phyloP scores from a whole-genome alignment of 30 jellyfish, hydroid and myxozoan genomes.

The Aurelia coerulea region DNA sequence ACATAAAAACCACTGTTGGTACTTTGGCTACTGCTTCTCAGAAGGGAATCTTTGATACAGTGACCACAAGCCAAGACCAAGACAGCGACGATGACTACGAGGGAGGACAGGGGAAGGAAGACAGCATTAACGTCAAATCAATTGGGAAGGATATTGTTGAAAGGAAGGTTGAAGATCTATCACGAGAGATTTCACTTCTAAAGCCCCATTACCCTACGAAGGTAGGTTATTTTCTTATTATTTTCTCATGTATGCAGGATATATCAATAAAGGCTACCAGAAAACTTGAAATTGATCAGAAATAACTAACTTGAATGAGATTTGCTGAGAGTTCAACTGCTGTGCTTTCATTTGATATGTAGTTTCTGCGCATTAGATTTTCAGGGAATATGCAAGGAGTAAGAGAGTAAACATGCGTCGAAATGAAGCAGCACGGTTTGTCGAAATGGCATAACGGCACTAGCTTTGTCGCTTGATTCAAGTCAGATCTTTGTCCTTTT shows the following conservation, averaged over 20 bases:
- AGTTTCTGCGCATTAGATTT: no score
- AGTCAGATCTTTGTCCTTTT: no score
- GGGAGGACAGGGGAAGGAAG: slow-evolving; percentile 9
- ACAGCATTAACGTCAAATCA: not conserved
- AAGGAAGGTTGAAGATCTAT: not conserved
- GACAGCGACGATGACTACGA: slow-evolving; percentile 8
- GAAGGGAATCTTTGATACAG: slow-evolving; percentile 8
- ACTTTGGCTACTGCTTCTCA: slow-evolving; percentile 25
- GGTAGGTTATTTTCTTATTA: not conserved
- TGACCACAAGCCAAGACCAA: not conserved
- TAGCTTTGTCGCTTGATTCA: no score
- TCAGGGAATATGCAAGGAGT: no score
- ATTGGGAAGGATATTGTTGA: not conserved
- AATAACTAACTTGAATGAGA: no score
- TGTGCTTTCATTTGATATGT: no score
- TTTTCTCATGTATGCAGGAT: not conserved
- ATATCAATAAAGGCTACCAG: no score
- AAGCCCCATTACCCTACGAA: slow-evolving; percentile 1
- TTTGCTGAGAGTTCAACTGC: no score
- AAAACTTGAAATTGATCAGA: no score
- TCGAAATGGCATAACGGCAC: no score
- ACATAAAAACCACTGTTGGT: slow-evolving; percentile 16
- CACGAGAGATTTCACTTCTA: slow-evolving; percentile 5
- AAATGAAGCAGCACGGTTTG: no score
- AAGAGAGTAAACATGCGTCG: no score